These are phyloP conservation scores for Clarias laeviceps DNA, from an alignment of 2,797 vertebrate species.

Conservation along the genomic window DNA sequence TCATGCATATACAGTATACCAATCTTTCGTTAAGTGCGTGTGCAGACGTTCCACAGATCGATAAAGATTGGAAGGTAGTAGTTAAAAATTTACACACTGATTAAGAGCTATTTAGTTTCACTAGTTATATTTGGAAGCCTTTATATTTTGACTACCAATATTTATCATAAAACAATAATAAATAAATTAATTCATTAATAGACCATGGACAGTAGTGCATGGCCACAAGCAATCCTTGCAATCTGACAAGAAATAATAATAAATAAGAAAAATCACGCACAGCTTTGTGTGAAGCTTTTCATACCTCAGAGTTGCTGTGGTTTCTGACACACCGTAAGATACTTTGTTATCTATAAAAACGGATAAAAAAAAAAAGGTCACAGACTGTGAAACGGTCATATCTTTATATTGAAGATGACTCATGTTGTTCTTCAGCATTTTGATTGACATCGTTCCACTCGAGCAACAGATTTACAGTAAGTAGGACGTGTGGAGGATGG, in stretches of 20 bases:
- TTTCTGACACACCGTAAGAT: not conserved
- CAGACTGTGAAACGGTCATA: not conserved
- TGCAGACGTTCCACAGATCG: not conserved
- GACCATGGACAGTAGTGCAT: not conserved
- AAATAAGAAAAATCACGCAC: not conserved
- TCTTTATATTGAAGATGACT: not conserved
- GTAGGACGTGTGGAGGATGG: not conserved
- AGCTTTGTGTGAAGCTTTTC: too few relatives aligned
- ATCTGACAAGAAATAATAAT: not conserved
- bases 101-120: too few relatives aligned
- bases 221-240: not conserved
- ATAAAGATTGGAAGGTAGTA: not conserved
- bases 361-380: slow-evolving; percentile 3
- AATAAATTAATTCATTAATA: too few relatives aligned
- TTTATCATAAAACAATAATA: not conserved
- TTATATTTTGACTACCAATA: not conserved
- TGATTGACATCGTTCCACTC: not conserved
- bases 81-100: too few relatives aligned
- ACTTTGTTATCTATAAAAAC: not conserved
- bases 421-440: not conserved
- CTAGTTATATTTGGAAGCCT: not conserved
- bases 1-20: not conserved
- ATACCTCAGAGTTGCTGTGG: not conserved
- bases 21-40: not conserved
- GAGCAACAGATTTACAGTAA: not conserved